phyloP scores from a whole-genome alignment of 2,797 vertebrate genomes.

The Aulostomus chinensis region DNA sequence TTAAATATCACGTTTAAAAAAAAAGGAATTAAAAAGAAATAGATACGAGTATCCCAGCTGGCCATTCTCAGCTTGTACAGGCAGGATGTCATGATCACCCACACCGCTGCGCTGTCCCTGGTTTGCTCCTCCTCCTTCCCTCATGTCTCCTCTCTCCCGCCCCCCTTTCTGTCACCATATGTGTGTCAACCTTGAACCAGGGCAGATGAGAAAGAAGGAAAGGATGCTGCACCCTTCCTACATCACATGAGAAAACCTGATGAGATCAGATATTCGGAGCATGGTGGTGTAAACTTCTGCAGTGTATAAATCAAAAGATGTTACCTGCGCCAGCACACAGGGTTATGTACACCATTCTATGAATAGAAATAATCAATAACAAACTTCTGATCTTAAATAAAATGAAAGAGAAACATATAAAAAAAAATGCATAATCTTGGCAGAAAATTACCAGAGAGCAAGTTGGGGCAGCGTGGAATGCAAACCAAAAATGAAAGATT shows the following conservation, averaged over 20 bases:
- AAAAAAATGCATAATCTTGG: not conserved
- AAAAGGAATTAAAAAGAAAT: no score
- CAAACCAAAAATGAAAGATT: constrained; percentile 18
- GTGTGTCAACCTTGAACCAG: constrained; percentile 41
- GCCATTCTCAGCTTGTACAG: constrained; percentile 13
- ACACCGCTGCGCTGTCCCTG: not conserved
- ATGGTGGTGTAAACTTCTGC: constrained; percentile 2
- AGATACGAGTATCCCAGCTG: no score
- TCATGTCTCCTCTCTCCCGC: constrained; percentile 11
- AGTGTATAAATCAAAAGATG: constrained; percentile 2
- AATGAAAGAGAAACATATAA: not conserved
- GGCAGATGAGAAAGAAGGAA: not conserved
- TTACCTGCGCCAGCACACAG: not conserved
- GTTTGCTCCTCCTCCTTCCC: constrained; percentile 4
- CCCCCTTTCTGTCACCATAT: constrained; percentile 5
- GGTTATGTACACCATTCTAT: not conserved
- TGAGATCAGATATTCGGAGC: constrained; percentile 1
- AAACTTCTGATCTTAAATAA: not conserved
- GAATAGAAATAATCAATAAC: constrained; percentile 6
- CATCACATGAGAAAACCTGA: not conserved
- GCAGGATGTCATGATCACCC: constrained; percentile 34
- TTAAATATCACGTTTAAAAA: not conserved
- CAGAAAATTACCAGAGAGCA: constrained; percentile 27
- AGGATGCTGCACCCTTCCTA: not conserved
- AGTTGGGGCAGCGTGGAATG: no score